A percentile compares a stretch with the other conserved stretches of the same genome.
Conservation (phyloP, 92 coral and sea anemone species). For the Epizoanthus fatuus region DNA sequence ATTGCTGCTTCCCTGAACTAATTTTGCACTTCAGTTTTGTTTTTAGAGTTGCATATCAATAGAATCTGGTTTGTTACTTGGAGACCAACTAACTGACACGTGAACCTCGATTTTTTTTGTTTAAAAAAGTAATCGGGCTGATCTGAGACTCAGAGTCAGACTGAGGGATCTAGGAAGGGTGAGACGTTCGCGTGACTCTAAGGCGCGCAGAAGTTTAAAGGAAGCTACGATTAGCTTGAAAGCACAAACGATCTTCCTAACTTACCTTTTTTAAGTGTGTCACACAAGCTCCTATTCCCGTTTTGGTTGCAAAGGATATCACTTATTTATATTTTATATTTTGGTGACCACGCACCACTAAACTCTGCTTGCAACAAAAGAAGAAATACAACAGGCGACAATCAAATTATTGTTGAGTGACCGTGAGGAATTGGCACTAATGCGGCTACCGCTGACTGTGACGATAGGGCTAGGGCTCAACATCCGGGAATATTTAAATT, state of each 20-base stretch:
- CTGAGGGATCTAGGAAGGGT: no score
- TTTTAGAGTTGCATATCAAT: no score
- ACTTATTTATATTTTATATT: conserved; percentile 37
- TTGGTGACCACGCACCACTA: background rate
- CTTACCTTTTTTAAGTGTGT: conserved; percentile 19
- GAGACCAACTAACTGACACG: no score
- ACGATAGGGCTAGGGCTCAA: background rate
- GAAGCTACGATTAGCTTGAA: background rate
- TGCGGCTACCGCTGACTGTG: conserved; percentile 11
- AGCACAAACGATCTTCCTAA: background rate
- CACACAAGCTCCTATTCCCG: background rate
- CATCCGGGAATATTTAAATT: conserved; percentile 3
- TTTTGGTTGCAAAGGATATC: background rate
- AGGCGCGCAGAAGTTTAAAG: no score
- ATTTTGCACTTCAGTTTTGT: no score
- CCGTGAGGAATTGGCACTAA: conserved; percentile 32
- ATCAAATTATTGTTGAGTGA: conserved; percentile 1
- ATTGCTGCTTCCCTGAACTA: no score
- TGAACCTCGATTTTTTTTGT: no score
- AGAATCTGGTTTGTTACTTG: no score
- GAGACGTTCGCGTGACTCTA: no score
- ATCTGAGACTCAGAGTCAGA: no score
- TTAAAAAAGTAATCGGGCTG: no score
- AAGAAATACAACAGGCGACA: conserved; percentile 38
- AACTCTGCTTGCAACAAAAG: background rate